These are phyloP conservation scores for Hydropotes inermis DNA, from an alignment of 2,113 vertebrate genomes.

Conservation along the genomic window DNA sequence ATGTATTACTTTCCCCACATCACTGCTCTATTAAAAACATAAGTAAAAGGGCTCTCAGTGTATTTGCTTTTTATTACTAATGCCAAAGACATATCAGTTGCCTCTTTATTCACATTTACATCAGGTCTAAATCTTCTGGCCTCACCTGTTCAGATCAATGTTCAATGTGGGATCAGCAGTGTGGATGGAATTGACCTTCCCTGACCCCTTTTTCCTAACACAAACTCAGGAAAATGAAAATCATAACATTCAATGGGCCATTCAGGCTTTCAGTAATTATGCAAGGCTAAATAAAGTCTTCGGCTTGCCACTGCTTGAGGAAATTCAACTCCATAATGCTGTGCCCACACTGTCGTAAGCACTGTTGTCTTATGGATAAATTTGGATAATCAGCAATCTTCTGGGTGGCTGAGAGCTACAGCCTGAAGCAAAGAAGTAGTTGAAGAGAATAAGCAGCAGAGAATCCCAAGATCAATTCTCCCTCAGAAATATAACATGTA, in stretches of 20 bases:
- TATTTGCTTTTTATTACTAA: constrained; percentile 14
- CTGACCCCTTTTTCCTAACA: neutral
- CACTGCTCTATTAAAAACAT: neutral
- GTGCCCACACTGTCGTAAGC: neutral
- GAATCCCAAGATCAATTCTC: neutral
- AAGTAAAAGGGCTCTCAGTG: neutral
- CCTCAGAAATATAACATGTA: neutral
- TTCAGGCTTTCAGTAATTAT: neutral
- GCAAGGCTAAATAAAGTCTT: neutral
- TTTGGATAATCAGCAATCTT: neutral
- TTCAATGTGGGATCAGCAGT: neutral
- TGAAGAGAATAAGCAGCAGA: neutral
- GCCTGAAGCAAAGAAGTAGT: neutral
- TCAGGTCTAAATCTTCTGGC: neutral
- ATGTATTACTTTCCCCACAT: neutral
- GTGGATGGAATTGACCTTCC: neutral
- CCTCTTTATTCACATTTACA: neutral
- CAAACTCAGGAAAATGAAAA: constrained; percentile 34
- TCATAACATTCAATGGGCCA: neutral
- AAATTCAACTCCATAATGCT: neutral
- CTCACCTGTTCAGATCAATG: neutral
- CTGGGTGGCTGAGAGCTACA: neutral
- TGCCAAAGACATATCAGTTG: neutral
- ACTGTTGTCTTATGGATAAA: neutral
- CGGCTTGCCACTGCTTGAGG: neutral